These are phyloP conservation scores for Butorides virescens DNA, from an alignment of 2,113 vertebrate genomes.

Conservation along the genomic window DNA sequence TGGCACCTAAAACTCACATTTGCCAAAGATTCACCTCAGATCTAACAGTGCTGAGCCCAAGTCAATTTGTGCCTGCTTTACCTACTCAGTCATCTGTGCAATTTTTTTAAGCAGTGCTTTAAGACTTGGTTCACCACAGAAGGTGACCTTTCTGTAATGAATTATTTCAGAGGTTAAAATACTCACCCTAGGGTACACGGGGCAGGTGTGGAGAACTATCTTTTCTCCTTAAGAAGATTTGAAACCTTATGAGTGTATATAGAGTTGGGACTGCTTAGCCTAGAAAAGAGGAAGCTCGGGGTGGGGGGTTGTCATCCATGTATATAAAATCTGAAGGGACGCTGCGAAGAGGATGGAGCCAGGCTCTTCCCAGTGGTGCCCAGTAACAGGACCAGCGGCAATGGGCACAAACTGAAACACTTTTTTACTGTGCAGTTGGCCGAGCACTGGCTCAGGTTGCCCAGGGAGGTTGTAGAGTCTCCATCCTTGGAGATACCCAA, in stretches of 20 bases:
- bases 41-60: neutral
- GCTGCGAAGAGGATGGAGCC: neutral
- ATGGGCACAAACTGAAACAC: neutral
- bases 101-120: neutral
- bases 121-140: neutral
- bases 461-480: neutral
- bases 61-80: neutral
- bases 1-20: neutral
- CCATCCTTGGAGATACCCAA: neutral
- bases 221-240: neutral
- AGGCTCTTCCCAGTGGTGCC: too few relatives aligned
- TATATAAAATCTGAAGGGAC: neutral
- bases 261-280: neutral
- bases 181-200: neutral
- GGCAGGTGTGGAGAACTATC: neutral
- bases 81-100: neutral
- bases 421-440: neutral
- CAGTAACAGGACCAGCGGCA: neutral
- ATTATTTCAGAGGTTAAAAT: neutral
- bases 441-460: neutral
- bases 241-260: neutral
- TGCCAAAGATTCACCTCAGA: neutral
- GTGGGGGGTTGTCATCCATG: neutral
- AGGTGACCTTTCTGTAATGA: neutral
- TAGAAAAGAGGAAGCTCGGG: neutral